Conservation (phyloP, 2,888 invertebrate species). For the Dugesia japonica region DNA sequence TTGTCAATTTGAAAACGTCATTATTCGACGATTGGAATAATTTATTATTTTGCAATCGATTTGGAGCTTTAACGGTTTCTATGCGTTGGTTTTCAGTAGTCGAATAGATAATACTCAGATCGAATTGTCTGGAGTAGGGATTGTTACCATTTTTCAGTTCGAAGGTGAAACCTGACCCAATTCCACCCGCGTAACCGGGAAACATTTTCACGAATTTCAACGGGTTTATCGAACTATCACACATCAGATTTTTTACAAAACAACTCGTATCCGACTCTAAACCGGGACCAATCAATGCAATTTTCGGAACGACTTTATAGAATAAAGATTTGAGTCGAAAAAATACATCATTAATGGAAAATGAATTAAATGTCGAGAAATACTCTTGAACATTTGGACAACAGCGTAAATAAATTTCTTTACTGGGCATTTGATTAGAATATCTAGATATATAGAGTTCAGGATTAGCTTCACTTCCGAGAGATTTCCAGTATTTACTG, state of each 20-base stretch:
- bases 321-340: background rate
- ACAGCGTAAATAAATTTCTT: conserved; percentile 27
- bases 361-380: background rate
- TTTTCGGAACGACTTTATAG: conserved; percentile 21
- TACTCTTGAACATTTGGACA: conserved; percentile 22
- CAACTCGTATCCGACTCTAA: conserved; percentile 26
- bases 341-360: background rate
- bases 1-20: background rate
- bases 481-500: background rate
- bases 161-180: conserved; percentile 27
- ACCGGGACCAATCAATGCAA: conserved; percentile 26
- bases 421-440: background rate
- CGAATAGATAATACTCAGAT: conserved; percentile 21
- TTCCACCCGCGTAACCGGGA: conserved; percentile 21
- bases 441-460: conserved; percentile 6
- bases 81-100: background rate
- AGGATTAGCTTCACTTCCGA: conserved; percentile 24
- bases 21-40: background rate
- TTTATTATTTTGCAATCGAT: background rate
- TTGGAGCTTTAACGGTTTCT: background rate
- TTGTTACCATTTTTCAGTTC: background rate
- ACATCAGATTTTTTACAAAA: conserved; percentile 22
- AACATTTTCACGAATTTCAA: conserved; percentile 24
- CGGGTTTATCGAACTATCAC: background rate
- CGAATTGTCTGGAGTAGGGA: background rate